These are phyloP conservation scores for Scrobipalpa costella DNA, from an alignment of 2,888 invertebrate genomes.

Conservation along the genomic window DNA sequence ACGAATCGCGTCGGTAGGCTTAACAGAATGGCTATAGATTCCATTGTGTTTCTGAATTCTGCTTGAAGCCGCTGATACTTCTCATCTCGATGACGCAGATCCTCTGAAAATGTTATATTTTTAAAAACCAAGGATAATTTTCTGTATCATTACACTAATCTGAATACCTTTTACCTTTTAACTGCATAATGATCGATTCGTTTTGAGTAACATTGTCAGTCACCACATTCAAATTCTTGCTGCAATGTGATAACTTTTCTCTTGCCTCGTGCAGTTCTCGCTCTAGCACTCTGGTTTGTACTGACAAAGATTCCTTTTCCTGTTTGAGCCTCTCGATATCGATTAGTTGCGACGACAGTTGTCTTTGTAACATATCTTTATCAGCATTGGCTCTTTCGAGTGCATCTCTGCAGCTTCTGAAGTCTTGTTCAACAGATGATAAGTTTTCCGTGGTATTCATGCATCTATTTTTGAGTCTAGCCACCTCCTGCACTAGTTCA, in stretches of 20 bases:
- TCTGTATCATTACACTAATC: neutral
- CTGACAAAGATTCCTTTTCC: conserved; percentile 88
- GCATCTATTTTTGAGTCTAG: conserved; percentile 83
- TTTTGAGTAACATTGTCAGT: conserved; percentile 86
- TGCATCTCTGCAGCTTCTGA: conserved; percentile 84
- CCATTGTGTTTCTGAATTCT: conserved; percentile 85
- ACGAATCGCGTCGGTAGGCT: conserved; percentile 87
- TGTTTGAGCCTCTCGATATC: conserved; percentile 88
- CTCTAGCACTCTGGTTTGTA: conserved; percentile 87
- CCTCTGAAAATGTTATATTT: conserved; percentile 74
- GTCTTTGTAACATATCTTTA: conserved; percentile 88
- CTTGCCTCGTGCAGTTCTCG: conserved; percentile 86
- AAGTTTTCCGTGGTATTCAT: conserved; percentile 82
- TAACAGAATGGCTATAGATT: conserved; percentile 85
- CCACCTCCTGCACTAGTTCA: conserved; percentile 88
- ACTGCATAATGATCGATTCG: conserved; percentile 84
- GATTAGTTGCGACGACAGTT: conserved; percentile 85
- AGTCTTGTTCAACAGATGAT: conserved; percentile 83
- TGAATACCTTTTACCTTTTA: conserved; percentile 79
- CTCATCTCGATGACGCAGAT: conserved; percentile 85
- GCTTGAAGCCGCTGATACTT: conserved; percentile 84
- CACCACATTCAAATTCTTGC: conserved; percentile 84
- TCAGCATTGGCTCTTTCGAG: conserved; percentile 84
- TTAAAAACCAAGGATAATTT: neutral
- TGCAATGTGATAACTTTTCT: conserved; percentile 84